Conservation (phyloP, 2,113 vertebrate species). For the Hippotragus niger region DNA sequence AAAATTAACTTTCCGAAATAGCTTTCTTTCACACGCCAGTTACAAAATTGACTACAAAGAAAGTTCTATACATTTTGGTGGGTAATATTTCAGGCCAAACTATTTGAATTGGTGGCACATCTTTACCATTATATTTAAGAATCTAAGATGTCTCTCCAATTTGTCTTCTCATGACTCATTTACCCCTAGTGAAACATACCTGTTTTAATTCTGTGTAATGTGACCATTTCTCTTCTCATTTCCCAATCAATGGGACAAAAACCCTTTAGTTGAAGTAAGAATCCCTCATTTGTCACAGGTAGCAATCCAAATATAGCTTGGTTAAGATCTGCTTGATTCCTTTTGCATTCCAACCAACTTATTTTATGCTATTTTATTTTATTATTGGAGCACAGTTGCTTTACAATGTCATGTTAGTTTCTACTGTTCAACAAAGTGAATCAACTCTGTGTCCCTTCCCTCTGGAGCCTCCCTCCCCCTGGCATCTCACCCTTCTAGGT, state of each 20-base stretch:
- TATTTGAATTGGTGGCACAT: constrained; percentile 27
- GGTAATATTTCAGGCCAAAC: constrained; percentile 38
- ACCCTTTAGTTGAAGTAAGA: constrained; percentile 13
- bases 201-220: neutral
- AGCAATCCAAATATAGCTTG: neutral
- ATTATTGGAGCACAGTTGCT: neutral
- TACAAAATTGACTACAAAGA: constrained; percentile 60
- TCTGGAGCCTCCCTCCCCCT: neutral
- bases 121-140: constrained; percentile 47
- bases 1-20: constrained; percentile 70
- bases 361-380: neutral
- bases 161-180: constrained; percentile 21
- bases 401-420: neutral
- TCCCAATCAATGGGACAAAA: constrained; percentile 25
- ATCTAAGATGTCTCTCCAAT: neutral
- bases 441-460: neutral
- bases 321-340: neutral
- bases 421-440: neutral
- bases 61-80: constrained; percentile 53
- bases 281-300: neutral
- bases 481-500: neutral
- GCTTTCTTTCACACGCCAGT: constrained; percentile 51
- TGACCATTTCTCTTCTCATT: neutral
- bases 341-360: neutral
- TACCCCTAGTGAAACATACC: neutral